Percentiles rank a stretch among this genome's conserved stretches.
phyloP scores from a whole-genome alignment of 2,113 vertebrate species.

The Stegastes partitus region DNA sequence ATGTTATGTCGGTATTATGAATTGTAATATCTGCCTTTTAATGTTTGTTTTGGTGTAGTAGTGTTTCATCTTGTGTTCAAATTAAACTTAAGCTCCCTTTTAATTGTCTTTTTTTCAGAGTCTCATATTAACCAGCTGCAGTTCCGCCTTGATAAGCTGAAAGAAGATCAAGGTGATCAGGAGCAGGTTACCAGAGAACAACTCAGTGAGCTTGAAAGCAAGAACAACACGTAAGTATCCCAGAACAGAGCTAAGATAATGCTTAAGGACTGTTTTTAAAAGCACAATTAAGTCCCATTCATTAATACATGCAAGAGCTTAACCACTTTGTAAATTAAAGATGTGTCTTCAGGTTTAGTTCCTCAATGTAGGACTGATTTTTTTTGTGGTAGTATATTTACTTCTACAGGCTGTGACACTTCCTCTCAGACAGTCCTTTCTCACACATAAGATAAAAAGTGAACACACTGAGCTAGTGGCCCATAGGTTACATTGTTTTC shows the following conservation, averaged over 20 bases:
- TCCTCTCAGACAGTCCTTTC: background rate
- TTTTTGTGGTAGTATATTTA: too few species aligned
- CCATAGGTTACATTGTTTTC: background rate
- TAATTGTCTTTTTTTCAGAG: conserved; percentile 75
- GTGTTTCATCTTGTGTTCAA: background rate
- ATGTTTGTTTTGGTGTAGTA: too few species aligned
- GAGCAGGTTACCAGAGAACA: conserved; percentile 83
- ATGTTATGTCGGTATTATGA: background rate
- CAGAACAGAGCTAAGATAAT: background rate
- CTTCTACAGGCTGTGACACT: background rate
- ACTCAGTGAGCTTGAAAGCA: conserved; percentile 86
- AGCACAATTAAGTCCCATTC: background rate
- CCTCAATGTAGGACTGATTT: too few species aligned
- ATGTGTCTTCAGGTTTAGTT: background rate
- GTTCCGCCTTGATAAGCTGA: conserved; percentile 87
- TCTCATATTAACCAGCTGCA: conserved; percentile 87
- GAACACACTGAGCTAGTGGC: background rate
- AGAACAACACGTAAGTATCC: conserved; percentile 84
- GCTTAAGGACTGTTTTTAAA: background rate
- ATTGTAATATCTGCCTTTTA: background rate
- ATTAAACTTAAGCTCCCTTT: background rate
- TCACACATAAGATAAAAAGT: background rate
- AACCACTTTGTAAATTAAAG: too few species aligned
- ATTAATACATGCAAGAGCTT: background rate
- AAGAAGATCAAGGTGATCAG: conserved; percentile 83